Conservation (phyloP, 2,888 invertebrate species). For the Rapana venosa region DNA sequence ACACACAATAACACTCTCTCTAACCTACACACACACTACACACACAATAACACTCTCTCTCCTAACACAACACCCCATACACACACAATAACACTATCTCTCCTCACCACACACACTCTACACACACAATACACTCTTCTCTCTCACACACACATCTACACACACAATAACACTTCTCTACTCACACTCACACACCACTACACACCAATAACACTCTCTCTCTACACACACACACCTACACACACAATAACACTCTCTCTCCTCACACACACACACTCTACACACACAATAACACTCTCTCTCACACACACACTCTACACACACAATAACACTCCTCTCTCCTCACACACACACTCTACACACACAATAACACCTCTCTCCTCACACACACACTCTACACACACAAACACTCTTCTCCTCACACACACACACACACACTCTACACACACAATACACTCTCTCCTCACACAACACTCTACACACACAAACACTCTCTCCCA, state of each 20-base stretch:
- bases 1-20: too few relatives aligned
- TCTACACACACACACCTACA: neutral
- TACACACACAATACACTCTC: too few relatives aligned
- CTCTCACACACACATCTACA: neutral
- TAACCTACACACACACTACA: neutral
- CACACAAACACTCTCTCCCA: neutral
- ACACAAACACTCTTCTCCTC: too few relatives aligned
- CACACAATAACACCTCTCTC: too few relatives aligned
- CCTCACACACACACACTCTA: slow-evolving; percentile 1
- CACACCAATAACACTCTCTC: neutral
- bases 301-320: neutral
- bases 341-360: neutral
- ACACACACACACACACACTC: neutral
- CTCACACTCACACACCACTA: neutral
- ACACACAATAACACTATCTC: too few relatives aligned
- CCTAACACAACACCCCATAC: neutral
- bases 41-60: neutral
- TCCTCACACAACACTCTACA: too few relatives aligned
- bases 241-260: too few relatives aligned
- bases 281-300: neutral
- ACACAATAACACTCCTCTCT: neutral
- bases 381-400: neutral
- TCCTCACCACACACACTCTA: neutral
- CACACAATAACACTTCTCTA: neutral
- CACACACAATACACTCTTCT: too few relatives aligned